Base-by-base conservation (phyloP, 2,113 vertebrate species). In the Amazona vittata region DNA sequence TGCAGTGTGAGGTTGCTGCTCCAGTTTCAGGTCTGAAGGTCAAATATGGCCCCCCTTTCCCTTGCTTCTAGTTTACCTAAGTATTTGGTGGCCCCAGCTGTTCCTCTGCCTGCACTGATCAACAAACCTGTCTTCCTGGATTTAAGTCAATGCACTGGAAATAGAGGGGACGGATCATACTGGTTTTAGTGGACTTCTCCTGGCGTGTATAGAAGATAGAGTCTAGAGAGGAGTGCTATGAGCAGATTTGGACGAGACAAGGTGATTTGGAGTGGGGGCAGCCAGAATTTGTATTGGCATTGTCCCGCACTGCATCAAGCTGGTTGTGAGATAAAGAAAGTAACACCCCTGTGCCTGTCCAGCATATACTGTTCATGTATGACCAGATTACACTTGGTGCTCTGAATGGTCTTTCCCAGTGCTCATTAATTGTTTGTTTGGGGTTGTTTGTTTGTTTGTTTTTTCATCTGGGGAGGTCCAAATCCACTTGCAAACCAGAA, bases 281-380 rank as follows among this genome's bases (percentile, higher is more conserved):
- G 25, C 15, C 20, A 19, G 1, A 55, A 24, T 39, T 44, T 64
- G 13, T 63, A 15, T 18, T 67, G 57, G 35, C 1, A 0, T 29
- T 46, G 12, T 79, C 44, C 49, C 60, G 39, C 52, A 35, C 25
- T 53, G 33, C 31, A 65, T 83, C 44, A 39, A 65, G 35, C 22
- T 39, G 31, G 14, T 44, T 50, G 53, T 37, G 67, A 73, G 52
- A 71, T 82, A 47, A 37, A 50, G 31, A 37, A 57, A 73, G 29
- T 49, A 41, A 28, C 21, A 35, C 8, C 17, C 13, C 33, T 25
- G 15, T 52, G 31, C 20, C 26, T 71, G 18, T 33, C 47, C 7
- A 7, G 21, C 1, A 0, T 5, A 13, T 5, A 5, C 31, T 4
- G 0, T 47, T 47, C 22, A 3, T 22, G 5, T 55, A 14, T 49